These are phyloP conservation scores for Corythucha ciliata DNA, from an alignment of 2,888 invertebrate species.

Conservation along the genomic window DNA sequence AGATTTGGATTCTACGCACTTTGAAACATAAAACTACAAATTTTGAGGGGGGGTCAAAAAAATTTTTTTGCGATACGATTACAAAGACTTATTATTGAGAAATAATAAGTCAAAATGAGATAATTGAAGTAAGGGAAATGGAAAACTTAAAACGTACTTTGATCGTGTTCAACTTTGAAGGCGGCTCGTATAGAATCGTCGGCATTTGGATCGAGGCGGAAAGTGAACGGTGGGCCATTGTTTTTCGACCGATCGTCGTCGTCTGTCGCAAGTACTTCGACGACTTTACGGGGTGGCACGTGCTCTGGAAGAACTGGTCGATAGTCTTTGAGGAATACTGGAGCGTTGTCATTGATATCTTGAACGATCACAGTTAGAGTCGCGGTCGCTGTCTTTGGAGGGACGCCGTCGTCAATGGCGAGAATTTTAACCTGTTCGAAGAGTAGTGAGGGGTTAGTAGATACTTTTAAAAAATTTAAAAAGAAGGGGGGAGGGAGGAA, in stretches of 20 bases:
- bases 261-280: slow-evolving; percentile 86
- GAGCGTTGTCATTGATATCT: slow-evolving; percentile 92
- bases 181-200: slow-evolving; percentile 88
- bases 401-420: slow-evolving; percentile 89
- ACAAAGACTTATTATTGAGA: too few relatives aligned
- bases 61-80: too few relatives aligned
- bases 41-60: too few relatives aligned
- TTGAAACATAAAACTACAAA: too few relatives aligned
- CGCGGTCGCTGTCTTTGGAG: slow-evolving; percentile 87
- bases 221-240: slow-evolving; percentile 94
- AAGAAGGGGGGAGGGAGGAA: background rate
- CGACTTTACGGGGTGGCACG: slow-evolving; percentile 80
- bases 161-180: slow-evolving; percentile 94
- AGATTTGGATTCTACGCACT: too few relatives aligned
- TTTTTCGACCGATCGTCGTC: slow-evolving; percentile 89
- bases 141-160: slow-evolving; percentile 72
- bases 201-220: slow-evolving; percentile 85
- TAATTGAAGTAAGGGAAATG: too few relatives aligned
- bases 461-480: background rate
- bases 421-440: slow-evolving; percentile 67
- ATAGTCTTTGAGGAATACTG: slow-evolving; percentile 85
- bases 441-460: slow-evolving; percentile 5
- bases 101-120: too few relatives aligned
- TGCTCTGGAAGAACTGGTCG: slow-evolving; percentile 89
- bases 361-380: slow-evolving; percentile 89